Evolutionary conservation across 1,140 invertebrate genomes (phyloP).

Genomic region (Sitodiplosis mosellana): DNA sequence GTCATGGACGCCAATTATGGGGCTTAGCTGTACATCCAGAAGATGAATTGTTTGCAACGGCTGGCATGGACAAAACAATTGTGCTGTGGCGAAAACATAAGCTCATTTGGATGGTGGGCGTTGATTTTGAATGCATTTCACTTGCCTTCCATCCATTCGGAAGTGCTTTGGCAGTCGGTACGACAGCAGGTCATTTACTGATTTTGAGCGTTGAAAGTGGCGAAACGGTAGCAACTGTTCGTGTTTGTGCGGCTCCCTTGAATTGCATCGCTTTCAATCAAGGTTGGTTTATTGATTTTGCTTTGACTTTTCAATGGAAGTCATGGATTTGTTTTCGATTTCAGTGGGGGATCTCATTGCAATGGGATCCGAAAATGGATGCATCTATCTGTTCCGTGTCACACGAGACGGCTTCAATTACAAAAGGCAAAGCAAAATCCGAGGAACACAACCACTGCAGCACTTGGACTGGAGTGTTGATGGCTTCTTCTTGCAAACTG

Average conservation of each 20-base stretch:
- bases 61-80: constrained; percentile 79
- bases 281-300: constrained; percentile 33
- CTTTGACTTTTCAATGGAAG: constrained; percentile 1
- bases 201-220: constrained; percentile 70
- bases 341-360: constrained; percentile 76
- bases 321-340: constrained; percentile 6
- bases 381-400: constrained; percentile 65
- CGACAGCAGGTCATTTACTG: constrained; percentile 69
- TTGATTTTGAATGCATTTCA: constrained; percentile 34
- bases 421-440: constrained; percentile 71
- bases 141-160: constrained; percentile 76
- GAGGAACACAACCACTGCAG: constrained; percentile 59
- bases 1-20: constrained; percentile 79
- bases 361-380: constrained; percentile 78
- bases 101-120: constrained; percentile 74
- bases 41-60: constrained; percentile 82
- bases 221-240: constrained; percentile 56
- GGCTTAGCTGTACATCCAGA: constrained; percentile 77
- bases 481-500: constrained; percentile 68
- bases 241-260: constrained; percentile 67
- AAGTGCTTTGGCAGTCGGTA: constrained; percentile 67
- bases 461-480: constrained; percentile 85
- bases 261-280: constrained; percentile 74
- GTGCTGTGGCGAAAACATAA: constrained; percentile 76
- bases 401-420: constrained; percentile 72